phyloP scores from a whole-genome alignment of 2,888 invertebrate species.

The Colletes collaris region DNA sequence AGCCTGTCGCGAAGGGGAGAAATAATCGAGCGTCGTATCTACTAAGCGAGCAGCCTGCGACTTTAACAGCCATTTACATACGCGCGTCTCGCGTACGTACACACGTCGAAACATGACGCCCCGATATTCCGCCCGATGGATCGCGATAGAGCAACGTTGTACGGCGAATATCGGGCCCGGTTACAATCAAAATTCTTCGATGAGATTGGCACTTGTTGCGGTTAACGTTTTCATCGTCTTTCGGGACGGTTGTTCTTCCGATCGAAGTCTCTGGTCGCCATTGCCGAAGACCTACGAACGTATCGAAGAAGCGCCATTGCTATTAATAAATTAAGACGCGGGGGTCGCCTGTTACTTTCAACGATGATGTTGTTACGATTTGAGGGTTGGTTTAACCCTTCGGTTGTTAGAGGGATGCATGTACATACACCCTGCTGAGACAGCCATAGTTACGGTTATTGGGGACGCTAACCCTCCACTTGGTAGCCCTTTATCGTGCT shows the following conservation, averaged over 20 bases:
- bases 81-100: constrained; percentile 26
- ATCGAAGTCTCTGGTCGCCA: not conserved
- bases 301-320: too few species aligned
- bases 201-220: constrained; percentile 52
- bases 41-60: constrained; percentile 45
- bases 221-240: constrained; percentile 45
- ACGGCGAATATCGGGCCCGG: constrained; percentile 9
- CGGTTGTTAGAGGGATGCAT: not conserved
- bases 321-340: too few species aligned
- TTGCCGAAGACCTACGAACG: too few species aligned
- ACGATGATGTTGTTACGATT: not conserved
- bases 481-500: not conserved
- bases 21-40: constrained; percentile 62
- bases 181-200: constrained; percentile 30
- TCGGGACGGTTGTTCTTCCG: constrained; percentile 30
- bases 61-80: constrained; percentile 48
- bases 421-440: not conserved
- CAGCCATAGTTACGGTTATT: constrained; percentile 15
- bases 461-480: not conserved
- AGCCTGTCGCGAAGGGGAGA: constrained; percentile 41
- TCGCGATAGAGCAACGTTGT: constrained; percentile 32
- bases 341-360: too few species aligned
- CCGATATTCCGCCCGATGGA: constrained; percentile 30
- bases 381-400: not conserved
- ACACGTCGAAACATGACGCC: constrained; percentile 34